Percentiles rank a stretch among this genome's conserved stretches.
Conservation (phyloP, 2,113 vertebrate species). For the Coreoperca whiteheadi region DNA sequence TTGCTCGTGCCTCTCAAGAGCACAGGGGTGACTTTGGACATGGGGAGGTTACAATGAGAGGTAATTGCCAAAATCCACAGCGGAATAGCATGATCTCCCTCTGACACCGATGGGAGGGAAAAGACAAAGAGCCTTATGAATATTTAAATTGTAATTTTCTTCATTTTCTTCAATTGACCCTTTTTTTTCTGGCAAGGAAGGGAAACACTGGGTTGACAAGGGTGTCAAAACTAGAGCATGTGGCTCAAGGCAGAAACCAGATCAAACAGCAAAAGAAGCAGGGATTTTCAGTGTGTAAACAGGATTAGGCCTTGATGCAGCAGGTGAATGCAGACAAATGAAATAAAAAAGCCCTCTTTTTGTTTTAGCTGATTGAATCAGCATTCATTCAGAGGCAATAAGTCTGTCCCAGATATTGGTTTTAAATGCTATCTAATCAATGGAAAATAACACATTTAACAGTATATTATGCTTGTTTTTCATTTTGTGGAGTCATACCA, state of each 20-base stretch:
- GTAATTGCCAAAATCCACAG: conserved; percentile 83
- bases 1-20: conserved; percentile 63
- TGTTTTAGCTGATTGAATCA: conserved; percentile 10
- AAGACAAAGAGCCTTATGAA: conserved; percentile 82
- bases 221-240: conserved; percentile 44
- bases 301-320: conserved; percentile 25
- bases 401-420: neutral
- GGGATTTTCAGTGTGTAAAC: conserved; percentile 34
- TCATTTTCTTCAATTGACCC: conserved; percentile 79
- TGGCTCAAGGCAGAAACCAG: conserved; percentile 42
- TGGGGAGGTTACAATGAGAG: conserved; percentile 68
- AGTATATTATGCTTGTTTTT: neutral
- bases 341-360: neutral
- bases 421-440: conserved; percentile 1
- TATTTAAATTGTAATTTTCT: conserved; percentile 84
- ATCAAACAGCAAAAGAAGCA: conserved; percentile 33
- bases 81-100: conserved; percentile 71
- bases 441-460: neutral
- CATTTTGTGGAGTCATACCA: neutral
- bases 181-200: conserved; percentile 18
- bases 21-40: conserved; percentile 73
- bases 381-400: neutral
- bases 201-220: conserved; percentile 22
- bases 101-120: conserved; percentile 66
- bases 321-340: conserved; percentile 22